Base-by-base conservation (phyloP, 2,888 invertebrate genomes). In the Tetranychus truncatus region DNA sequence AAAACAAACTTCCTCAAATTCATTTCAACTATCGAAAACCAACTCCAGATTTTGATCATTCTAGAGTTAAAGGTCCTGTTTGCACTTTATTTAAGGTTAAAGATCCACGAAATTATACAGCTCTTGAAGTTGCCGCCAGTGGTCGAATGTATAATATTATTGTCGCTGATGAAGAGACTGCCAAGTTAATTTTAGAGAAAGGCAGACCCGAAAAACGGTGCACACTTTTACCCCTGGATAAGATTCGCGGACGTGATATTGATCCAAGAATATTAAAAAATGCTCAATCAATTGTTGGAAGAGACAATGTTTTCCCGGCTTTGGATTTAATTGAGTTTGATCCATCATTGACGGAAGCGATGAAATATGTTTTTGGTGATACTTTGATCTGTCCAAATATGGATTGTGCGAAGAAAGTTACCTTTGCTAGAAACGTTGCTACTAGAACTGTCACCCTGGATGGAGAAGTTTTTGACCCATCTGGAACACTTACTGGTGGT, bases 141-240 rank as follows among this genome's bases (percentile, higher is more conserved):
- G 91, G 89, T 77, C 87, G 87, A 92, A 82, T 96, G 45, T 92
- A 89, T 84, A 91, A 94, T 84, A 89, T 95, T 76, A 89, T 96
- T 73, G 92, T 94, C 65, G 92, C 95, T 81, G 89, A 88, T 71
- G 93, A 94, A 81, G 84, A 85, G 74, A 91, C 92, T 0, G 89
- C 91, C 80, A 93, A 92, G 83, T 87, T 89, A 81, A 85, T 99
- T 77, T 85, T 99, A 75, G 87, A 92, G 83, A 86, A 86, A 77
- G 95, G 95, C 0, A 87, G 89, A 79, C 85, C 97, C 76, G 88
- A 88, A 81, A 84, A 87, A 21, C 87, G 95, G 76, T 89, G 89
- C 75, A 95, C 94, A 75, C 88, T 95, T 81, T 90, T 95, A 77
- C 95, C 95, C 34, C 86, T 96, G 78, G 94, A 93, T 85, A 91